phyloP scores from a whole-genome alignment of 2,797 vertebrate genomes.

The Catharus ustulatus region DNA sequence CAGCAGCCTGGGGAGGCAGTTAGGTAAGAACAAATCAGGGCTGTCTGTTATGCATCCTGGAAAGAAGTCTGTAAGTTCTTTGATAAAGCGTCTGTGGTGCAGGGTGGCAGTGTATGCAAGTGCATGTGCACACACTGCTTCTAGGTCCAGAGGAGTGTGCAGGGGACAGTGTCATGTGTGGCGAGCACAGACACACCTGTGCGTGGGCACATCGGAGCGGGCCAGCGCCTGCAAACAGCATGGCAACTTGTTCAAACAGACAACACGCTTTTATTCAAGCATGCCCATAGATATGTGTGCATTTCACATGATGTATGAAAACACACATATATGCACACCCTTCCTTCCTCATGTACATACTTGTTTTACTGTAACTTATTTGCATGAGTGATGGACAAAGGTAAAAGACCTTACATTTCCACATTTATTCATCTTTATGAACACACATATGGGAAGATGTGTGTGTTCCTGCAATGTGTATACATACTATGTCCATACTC shows the following conservation, averaged over 20 bases:
- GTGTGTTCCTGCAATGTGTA: neutral
- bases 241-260: neutral
- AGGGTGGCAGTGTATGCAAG: neutral
- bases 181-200: neutral
- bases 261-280: neutral
- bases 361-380: neutral
- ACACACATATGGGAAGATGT: neutral
- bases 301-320: neutral
- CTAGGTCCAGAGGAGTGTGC: neutral
- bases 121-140: neutral
- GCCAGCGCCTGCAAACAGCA: neutral
- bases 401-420: neutral
- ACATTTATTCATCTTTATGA: neutral
- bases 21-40: conserved; percentile 31
- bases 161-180: neutral
- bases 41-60: conserved; percentile 53
- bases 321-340: neutral
- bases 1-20: conserved; percentile 30
- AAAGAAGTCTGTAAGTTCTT: conserved; percentile 60
- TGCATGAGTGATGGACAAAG: neutral
- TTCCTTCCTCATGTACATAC: neutral
- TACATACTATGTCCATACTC: neutral
- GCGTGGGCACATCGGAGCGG: neutral
- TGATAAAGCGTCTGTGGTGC: conserved; percentile 9
- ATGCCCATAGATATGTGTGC: neutral